phyloP scores from a whole-genome alignment of 2,113 vertebrate species.

The Gambusia holbrooki region DNA sequence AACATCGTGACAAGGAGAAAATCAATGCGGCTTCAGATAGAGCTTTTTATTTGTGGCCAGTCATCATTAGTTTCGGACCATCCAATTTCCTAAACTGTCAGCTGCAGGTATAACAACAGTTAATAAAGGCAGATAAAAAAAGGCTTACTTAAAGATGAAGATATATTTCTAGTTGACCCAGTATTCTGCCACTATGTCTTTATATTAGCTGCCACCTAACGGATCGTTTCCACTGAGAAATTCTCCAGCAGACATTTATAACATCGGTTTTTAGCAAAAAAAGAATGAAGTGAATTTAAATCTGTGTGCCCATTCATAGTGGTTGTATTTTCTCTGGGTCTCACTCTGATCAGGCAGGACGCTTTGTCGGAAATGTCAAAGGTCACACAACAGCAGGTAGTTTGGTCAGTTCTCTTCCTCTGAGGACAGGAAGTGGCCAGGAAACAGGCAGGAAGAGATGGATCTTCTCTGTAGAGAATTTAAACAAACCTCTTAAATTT shows the following conservation, averaged over 20 bases:
- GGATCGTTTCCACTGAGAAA: background rate
- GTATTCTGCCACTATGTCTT: background rate
- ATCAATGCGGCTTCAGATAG: background rate
- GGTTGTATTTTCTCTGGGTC: conserved; percentile 8
- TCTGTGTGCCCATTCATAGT: background rate
- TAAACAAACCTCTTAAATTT: conserved; percentile 20
- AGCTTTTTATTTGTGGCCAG: background rate
- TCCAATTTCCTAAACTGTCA: background rate
- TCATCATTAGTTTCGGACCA: background rate
- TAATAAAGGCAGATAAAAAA: background rate
- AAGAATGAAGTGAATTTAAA: too few species aligned
- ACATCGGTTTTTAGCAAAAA: too few species aligned
- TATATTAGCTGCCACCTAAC: background rate
- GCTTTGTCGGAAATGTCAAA: conserved; percentile 46
- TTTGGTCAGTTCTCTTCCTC: conserved; percentile 55
- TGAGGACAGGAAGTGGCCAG: conserved; percentile 49
- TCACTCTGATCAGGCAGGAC: conserved; percentile 18
- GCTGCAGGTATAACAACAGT: background rate
- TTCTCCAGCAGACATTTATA: background rate
- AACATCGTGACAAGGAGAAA: background rate
- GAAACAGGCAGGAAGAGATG: conserved; percentile 54
- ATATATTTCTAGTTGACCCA: background rate
- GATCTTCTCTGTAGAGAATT: conserved; percentile 22
- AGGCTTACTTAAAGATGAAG: background rate
- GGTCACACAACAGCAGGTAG: conserved; percentile 61